Conservation (phyloP, 2,113 vertebrate genomes). For the Vimba vimba region DNA sequence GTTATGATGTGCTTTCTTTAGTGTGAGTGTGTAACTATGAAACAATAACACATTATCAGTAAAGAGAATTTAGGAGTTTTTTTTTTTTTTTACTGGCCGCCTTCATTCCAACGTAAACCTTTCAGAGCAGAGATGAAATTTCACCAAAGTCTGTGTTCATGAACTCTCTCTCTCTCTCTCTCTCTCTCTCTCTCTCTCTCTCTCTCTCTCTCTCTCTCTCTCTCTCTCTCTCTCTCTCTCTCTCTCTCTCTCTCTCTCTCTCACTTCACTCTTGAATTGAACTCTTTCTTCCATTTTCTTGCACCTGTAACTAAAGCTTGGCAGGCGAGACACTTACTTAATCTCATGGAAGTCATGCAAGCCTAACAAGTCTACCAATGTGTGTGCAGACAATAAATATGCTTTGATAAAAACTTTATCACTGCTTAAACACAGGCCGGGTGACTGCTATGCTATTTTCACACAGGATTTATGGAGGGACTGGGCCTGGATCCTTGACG, state of each 20-base stretch:
- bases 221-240: too few relatives aligned
- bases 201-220: too few relatives aligned
- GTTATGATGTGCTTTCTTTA: not conserved
- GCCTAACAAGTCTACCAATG: not conserved
- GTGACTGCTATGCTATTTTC: not conserved
- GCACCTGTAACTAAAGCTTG: constrained; percentile 28
- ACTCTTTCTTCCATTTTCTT: constrained; percentile 27
- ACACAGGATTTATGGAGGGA: not conserved
- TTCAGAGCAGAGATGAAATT: constrained; percentile 25
- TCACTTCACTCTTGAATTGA: constrained; percentile 25
- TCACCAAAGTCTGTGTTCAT: constrained; percentile 1
- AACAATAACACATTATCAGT: constrained; percentile 7
- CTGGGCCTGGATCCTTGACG: not conserved
- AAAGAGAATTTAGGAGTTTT: not conserved
- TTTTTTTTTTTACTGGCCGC: not conserved
- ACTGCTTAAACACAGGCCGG: not conserved
- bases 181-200: too few relatives aligned
- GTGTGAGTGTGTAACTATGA: not conserved
- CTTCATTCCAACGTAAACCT: not conserved
- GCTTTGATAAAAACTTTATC: constrained; percentile 22
- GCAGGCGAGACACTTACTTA: not conserved
- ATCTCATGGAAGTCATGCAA: constrained; percentile 18
- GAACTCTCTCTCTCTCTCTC: not conserved
- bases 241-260: too few relatives aligned
- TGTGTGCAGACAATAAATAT: constrained; percentile 32